Percentiles rank a stretch among this genome's conserved stretches.
Conservation (phyloP, 2,888 invertebrate species). For the Morpho helenor region DNA sequence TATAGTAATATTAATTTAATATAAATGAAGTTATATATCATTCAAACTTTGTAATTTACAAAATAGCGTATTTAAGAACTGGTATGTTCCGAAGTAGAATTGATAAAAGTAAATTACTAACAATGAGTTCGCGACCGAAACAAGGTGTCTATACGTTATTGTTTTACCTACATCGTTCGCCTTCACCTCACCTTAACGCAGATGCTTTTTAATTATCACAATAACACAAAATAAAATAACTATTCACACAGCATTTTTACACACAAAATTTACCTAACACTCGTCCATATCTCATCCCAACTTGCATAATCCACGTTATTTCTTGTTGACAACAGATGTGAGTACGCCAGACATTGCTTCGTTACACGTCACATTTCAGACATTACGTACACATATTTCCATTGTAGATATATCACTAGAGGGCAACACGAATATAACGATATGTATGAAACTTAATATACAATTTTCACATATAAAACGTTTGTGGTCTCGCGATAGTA, state of each 20-base stretch:
- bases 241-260: conserved; percentile 28
- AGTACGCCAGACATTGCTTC: conserved; percentile 61
- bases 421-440: conserved; percentile 42
- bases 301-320: conserved; percentile 76
- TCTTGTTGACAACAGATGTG: conserved; percentile 71
- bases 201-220: conserved; percentile 1
- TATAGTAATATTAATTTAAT: no score
- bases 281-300: conserved; percentile 68
- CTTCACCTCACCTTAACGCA: not conserved
- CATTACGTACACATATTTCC: conserved; percentile 41
- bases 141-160: no score
- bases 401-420: conserved; percentile 48
- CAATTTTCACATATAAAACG: conserved; percentile 67
- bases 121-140: no score
- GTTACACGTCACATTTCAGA: conserved; percentile 33
- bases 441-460: conserved; percentile 58
- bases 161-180: conserved; percentile 1
- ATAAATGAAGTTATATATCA: no score
- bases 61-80: no score
- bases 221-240: not conserved
- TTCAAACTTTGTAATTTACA: no score
- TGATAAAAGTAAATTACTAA: no score
- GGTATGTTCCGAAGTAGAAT: no score
- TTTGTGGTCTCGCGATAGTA: conserved; percentile 55
- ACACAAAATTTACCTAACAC: conserved; percentile 65